Percentiles rank a stretch among this genome's conserved stretches.
Conservation (phyloP, 2,797 vertebrate genomes). For the Natrix natrix region DNA sequence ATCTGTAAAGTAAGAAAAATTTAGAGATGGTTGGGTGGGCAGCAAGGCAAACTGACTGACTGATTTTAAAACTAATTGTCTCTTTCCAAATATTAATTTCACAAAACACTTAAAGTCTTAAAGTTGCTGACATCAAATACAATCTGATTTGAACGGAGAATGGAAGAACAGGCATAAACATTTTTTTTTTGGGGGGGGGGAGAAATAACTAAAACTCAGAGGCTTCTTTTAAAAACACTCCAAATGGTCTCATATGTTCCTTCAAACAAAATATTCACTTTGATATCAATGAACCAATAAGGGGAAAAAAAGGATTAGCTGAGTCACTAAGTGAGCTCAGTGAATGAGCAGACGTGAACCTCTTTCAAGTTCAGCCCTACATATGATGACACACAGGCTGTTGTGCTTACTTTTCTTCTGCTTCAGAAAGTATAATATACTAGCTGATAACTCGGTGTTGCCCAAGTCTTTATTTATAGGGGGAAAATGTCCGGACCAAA, state of each 20-base stretch:
- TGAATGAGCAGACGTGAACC: not conserved
- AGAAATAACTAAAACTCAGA: not conserved
- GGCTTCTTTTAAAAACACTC: not conserved
- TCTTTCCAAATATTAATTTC: constrained; percentile 3
- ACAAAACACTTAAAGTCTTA: constrained; percentile 4
- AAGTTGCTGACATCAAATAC: not conserved
- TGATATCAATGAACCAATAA: not conserved
- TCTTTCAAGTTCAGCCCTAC: not conserved
- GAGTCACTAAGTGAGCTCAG: not conserved
- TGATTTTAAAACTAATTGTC: not conserved
- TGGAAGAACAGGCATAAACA: not conserved
- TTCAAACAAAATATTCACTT: not conserved
- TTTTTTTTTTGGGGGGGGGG: not conserved
- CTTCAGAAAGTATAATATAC: not conserved
- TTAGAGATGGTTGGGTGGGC: not conserved
- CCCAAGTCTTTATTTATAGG: too few relatives aligned
- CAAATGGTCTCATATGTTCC: not conserved
- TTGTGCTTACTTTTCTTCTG: not conserved
- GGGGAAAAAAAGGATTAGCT: not conserved
- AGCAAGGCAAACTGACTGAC: not conserved
- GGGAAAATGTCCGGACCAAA: too few relatives aligned
- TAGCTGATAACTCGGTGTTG: not conserved
- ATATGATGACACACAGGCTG: not conserved
- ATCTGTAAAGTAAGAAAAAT: not conserved
- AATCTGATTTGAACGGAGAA: not conserved